Percentiles rank a stretch among this genome's conserved stretches.
These are phyloP conservation scores for Drosophila tsacasi DNA, from an alignment of 1,140 invertebrate genomes.

Conservation along the genomic window DNA sequence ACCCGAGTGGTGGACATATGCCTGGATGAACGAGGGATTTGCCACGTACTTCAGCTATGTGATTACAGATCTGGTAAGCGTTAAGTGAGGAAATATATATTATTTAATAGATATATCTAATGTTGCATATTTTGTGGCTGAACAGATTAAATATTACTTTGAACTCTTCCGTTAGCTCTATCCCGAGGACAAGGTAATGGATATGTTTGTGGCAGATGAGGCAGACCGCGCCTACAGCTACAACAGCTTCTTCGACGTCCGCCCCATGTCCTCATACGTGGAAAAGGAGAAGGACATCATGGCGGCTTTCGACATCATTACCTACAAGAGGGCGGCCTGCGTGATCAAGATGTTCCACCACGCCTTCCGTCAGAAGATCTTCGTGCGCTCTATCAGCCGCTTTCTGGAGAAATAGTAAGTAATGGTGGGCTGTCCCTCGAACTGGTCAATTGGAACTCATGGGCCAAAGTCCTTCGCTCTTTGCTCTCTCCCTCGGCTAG, in stretches of 20 bases:
- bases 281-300: conserved; percentile 90
- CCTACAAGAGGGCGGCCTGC: conserved; percentile 88
- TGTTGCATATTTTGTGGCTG: conserved; percentile 7
- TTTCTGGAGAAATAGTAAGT: conserved; percentile 85
- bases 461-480: conserved; percentile 59
- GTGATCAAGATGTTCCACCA: conserved; percentile 86
- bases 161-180: conserved; percentile 85
- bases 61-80: conserved; percentile 85
- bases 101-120: not conserved
- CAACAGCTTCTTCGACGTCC: conserved; percentile 86
- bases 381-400: conserved; percentile 72
- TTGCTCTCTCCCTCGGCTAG: conserved; percentile 47
- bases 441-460: conserved; percentile 81
- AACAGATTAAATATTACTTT: not conserved
- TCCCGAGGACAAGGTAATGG: conserved; percentile 90
- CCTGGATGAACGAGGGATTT: conserved; percentile 88
- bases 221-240: conserved; percentile 70
- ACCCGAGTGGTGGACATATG: conserved; percentile 85
- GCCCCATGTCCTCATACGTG: conserved; percentile 91
- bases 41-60: conserved; percentile 89
- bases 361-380: conserved; percentile 79
- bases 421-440: conserved; percentile 13
- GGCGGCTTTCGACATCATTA: conserved; percentile 92
- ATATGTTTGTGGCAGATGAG: conserved; percentile 90
- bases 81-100: not conserved